Conservation (phyloP, 2,888 invertebrate species). For the Adela reaumurella region DNA sequence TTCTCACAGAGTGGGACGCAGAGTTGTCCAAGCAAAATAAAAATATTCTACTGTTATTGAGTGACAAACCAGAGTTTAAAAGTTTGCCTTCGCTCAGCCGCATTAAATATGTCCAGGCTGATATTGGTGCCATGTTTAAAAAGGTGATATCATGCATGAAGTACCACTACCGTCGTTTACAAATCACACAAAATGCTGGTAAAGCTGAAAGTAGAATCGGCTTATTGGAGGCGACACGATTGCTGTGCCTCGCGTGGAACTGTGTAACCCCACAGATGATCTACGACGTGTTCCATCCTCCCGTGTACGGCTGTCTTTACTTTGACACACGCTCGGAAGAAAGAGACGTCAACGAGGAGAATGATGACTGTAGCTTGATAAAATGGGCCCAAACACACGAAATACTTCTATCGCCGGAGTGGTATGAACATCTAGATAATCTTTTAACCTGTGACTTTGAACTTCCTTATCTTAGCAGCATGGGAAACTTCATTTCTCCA, state of each 20-base stretch:
- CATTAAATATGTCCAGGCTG: background rate
- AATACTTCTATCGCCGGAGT: conserved; percentile 15
- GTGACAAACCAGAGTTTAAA: background rate
- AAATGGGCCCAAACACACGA: conserved; percentile 19
- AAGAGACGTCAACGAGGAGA: conserved; percentile 10
- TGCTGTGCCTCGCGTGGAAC: conserved; percentile 22
- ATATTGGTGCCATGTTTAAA: conserved; percentile 7
- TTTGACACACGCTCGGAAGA: conserved; percentile 2
- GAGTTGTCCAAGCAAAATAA: background rate
- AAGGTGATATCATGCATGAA: conserved; percentile 21
- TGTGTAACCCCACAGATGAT: conserved; percentile 18
- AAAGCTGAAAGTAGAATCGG: conserved; percentile 9
- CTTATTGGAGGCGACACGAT: conserved; percentile 18
- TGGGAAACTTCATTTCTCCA: background rate
- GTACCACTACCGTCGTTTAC: conserved; percentile 22
- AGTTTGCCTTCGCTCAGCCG: background rate
- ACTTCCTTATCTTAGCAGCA: conserved; percentile 8
- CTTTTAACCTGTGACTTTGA: conserved; percentile 19
- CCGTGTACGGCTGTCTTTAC: conserved; percentile 15
- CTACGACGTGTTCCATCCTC: conserved; percentile 16
- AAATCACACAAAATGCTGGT: conserved; percentile 17
- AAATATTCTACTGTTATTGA: background rate
- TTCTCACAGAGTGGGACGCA: background rate
- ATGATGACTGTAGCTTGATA: conserved; percentile 18
- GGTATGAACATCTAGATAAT: conserved; percentile 16